Conservation (phyloP, 2,888 invertebrate genomes). For the Willowsia nigromaculata region DNA sequence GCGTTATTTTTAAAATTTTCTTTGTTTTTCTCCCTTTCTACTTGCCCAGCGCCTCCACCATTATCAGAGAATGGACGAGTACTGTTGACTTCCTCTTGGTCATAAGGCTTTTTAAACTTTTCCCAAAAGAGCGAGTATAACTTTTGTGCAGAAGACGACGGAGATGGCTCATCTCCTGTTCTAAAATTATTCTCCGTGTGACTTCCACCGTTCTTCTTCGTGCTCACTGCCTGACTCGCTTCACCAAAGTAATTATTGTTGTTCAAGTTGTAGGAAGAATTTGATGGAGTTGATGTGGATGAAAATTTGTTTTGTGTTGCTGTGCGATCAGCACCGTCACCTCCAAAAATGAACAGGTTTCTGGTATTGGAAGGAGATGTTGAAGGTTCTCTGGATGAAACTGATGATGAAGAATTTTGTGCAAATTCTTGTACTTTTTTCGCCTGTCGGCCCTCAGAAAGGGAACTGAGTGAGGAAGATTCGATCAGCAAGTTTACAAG, state of each 20-base stretch:
- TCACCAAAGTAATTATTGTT: conserved; percentile 67
- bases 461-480: conserved; percentile 63
- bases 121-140: conserved; percentile 61
- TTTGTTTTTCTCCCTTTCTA: neutral
- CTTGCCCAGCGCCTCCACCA: neutral
- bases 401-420: conserved; percentile 55
- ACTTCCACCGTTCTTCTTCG: neutral
- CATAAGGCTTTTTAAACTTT: conserved; percentile 63
- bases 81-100: conserved; percentile 35
- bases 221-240: conserved; percentile 14
- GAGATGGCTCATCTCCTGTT: conserved; percentile 20
- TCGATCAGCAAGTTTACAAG: conserved; percentile 72
- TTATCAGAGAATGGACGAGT: neutral
- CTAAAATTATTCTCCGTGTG: conserved; percentile 46
- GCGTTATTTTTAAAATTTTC: conserved; percentile 25
- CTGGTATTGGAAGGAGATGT: conserved; percentile 37
- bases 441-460: conserved; percentile 21
- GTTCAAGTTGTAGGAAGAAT: conserved; percentile 41
- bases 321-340: neutral
- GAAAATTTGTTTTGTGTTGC: conserved; percentile 15
- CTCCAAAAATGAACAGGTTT: conserved; percentile 15
- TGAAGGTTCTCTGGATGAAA: conserved; percentile 32
- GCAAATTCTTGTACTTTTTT: conserved; percentile 58
- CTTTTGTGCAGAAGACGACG: conserved; percentile 35
- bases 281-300: conserved; percentile 26